Percentiles rank a stretch among this genome's conserved stretches.
Evolutionary conservation across 1,140 invertebrate genomes (phyloP).

Genomic region (Atopsyche davidsoni): DNA sequence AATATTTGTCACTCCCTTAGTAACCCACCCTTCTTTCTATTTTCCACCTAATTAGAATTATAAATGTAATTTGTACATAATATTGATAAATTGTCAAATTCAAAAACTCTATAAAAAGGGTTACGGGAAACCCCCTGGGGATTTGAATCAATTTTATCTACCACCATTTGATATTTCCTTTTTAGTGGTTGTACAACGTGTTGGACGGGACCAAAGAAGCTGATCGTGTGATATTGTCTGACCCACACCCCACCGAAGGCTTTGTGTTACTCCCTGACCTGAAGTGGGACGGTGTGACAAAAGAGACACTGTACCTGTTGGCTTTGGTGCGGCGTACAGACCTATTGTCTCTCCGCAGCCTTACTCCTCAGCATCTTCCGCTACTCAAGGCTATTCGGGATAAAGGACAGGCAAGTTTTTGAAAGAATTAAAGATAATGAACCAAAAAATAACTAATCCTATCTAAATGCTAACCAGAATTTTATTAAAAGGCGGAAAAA

Average conservation of each 20-base stretch:
- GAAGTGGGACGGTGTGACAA: constrained; percentile 83
- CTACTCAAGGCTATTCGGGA: constrained; percentile 75
- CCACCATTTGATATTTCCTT: constrained; percentile 30
- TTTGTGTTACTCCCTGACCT: constrained; percentile 89
- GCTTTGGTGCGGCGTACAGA: constrained; percentile 68
- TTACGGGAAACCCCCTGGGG: too few relatives aligned
- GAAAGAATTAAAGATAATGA: too few relatives aligned
- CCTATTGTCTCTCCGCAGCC: constrained; percentile 79
- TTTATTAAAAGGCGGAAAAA: too few relatives aligned
- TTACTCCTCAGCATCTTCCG: constrained; percentile 70
- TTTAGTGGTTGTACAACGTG: constrained; percentile 96
- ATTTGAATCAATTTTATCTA: too few relatives aligned
- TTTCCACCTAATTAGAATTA: too few relatives aligned
- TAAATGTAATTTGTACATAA: too few relatives aligned
- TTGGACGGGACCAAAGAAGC: constrained; percentile 83
- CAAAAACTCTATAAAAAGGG: too few relatives aligned
- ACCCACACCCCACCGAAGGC: constrained; percentile 69
- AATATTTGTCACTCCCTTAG: too few relatives aligned
- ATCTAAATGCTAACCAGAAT: too few relatives aligned
- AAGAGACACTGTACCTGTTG: constrained; percentile 75
- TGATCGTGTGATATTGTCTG: constrained; percentile 82
- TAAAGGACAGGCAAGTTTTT: constrained; percentile 57
- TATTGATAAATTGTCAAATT: too few relatives aligned
- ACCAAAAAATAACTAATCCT: too few relatives aligned
- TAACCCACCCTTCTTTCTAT: too few relatives aligned